Evolutionary conservation across 2,888 invertebrate genomes (phyloP), one percentile per base, ranked within the genome.

Genomic region (Phortica magna): DNA sequence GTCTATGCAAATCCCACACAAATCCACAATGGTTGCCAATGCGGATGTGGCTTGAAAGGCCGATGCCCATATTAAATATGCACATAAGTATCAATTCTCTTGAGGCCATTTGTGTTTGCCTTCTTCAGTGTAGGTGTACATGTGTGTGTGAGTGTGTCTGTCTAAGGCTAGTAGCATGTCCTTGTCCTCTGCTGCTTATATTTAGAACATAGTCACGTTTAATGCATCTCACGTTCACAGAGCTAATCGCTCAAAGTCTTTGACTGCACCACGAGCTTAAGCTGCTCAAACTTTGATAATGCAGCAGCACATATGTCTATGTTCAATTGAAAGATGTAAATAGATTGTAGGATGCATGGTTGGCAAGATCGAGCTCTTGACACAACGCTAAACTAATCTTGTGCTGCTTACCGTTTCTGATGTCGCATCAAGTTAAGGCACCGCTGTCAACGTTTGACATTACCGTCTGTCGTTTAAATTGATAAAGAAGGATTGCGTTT

Each of bases 231-330:
- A 89, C 88, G 88, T 88, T 77, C 79, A 81, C 78, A 31, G 79
- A 85, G 82, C 89, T 88, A 88, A 88, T 89, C 87, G 89, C 85
- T 89, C 87, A 88, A 71, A 88, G 88, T 86, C 88, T 81, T 88
- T 88, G 84, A 88, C 83, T 82, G 81, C 87, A 65, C 77, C 41
- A 12, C 70, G 53, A 67, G 39, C 48, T 14, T 7, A 14, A 14
- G 42, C 17, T 59, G 14, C 7, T 41, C 42, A n/a, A 78, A 78
- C 31, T 53, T 64, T 79, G 80, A 82, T 83, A 83, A 76, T 83
- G 80, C 83, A 77, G 78, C 80, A 31, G n/a, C 67, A 67, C 41
- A 19, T 53, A 17, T 55, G 48, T 53, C 72, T 22, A 10, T n/a
- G 42, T 14, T 12, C 70, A 43, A 17, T 5, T 6, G 10, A 17